Percentiles rank a stretch among this genome's conserved stretches.
These are phyloP conservation scores for Drosophila subsilvestris DNA, from an alignment of 2,888 invertebrate species.

Conservation along the genomic window DNA sequence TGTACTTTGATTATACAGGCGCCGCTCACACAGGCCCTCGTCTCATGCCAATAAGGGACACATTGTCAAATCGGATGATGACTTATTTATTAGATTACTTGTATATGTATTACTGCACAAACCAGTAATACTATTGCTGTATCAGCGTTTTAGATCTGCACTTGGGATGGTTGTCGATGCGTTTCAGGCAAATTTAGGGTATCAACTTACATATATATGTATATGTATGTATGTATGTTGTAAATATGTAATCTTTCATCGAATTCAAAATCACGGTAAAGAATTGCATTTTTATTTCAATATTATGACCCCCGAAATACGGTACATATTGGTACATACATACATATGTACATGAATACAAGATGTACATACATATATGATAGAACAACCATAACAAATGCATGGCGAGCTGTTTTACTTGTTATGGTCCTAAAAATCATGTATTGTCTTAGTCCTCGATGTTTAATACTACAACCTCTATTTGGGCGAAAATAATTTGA, in stretches of 20 bases:
- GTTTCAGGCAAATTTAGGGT: neutral
- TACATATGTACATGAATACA: too few relatives aligned
- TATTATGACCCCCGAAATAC: too few relatives aligned
- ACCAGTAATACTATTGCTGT: neutral
- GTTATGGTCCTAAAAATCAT: too few relatives aligned
- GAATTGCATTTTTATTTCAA: neutral
- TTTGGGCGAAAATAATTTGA: too few relatives aligned
- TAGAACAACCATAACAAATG: too few relatives aligned
- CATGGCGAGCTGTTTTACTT: too few relatives aligned
- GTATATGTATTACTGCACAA: neutral
- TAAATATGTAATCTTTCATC: neutral
- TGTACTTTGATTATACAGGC: neutral
- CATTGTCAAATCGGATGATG: neutral
- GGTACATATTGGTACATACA: too few relatives aligned
- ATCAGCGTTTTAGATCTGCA: neutral
- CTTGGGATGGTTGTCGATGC: neutral
- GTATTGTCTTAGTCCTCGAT: too few relatives aligned
- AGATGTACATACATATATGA: too few relatives aligned
- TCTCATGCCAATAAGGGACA: neutral
- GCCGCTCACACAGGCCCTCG: neutral
- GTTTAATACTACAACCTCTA: too few relatives aligned
- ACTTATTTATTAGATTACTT: neutral
- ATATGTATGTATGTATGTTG: too few relatives aligned
- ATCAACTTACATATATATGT: neutral
- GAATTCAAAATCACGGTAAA: neutral